Evolutionary conservation across 2,797 vertebrate species (phyloP).

Genomic region (Pipistrellus kuhlii): DNA sequence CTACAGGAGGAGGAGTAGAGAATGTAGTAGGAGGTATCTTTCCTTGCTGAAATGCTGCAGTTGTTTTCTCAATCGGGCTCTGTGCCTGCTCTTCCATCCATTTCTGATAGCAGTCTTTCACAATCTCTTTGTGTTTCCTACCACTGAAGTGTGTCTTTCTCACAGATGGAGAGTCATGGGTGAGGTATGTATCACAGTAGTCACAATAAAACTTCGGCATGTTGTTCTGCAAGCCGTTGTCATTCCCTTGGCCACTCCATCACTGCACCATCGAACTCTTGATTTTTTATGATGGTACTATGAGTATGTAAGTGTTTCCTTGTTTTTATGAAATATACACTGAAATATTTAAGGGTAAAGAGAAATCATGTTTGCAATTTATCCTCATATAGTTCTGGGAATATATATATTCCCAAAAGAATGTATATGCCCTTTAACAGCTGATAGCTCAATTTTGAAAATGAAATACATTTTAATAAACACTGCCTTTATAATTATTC

Average conservation of each 20-base stretch:
- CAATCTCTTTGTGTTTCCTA: not conserved
- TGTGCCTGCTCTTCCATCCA: not conserved
- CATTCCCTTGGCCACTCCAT: too few species aligned
- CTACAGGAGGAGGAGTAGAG: not conserved
- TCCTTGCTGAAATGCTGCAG: not conserved
- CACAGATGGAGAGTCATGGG: too few species aligned
- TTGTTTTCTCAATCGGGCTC: not conserved
- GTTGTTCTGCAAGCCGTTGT: not conserved
- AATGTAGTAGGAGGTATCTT: not conserved
- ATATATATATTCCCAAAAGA: not conserved
- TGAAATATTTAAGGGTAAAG: slow-evolving; percentile 55
- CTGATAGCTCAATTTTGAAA: too few species aligned
- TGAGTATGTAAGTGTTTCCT: not conserved
- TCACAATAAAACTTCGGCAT: not conserved
- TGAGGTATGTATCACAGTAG: too few species aligned
- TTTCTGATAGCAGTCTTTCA: not conserved
- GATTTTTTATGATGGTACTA: not conserved
- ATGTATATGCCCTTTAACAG: too few species aligned
- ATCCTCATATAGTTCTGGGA: not conserved
- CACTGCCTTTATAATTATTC: too few species aligned
- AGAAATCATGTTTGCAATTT: not conserved
- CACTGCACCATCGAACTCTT: not conserved
- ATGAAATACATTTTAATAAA: too few species aligned
- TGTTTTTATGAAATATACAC: slow-evolving; percentile 26
- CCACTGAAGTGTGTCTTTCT: not conserved